Evolutionary conservation across 2,113 vertebrate genomes (phyloP), one percentile per base, ranked within the genome.

Genomic region (Semicossyphus pulcher): DNA sequence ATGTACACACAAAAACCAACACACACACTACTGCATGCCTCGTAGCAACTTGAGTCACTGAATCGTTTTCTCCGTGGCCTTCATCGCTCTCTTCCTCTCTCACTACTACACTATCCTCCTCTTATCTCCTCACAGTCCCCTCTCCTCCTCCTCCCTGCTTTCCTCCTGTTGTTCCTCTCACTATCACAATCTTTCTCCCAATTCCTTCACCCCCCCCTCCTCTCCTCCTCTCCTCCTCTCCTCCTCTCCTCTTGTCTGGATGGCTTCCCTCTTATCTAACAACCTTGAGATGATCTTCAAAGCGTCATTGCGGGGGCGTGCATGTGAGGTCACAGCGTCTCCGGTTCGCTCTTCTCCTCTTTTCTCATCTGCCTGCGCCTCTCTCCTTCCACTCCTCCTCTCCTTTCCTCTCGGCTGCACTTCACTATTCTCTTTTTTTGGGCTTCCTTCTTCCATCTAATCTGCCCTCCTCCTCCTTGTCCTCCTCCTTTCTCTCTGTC

Each of bases 241-340:
- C 58, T 16, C 9, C 45, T 20, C 42, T 29, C 42, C 49, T 25
- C 28, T 23, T 20, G 62, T 47, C 53, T 85, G 81, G 44, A 86
- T 85, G 69, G 67, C 61, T 61, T 71, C 60, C 64, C 57, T 83
- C 80, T 86, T 88, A 86, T 90, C 88, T 68, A 69, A 84, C 81
- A 85, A 92, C 92, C 91, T 93, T 93, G 87, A 85, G 83, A 81
- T 88, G 88, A 86, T 90, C 88, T 93, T 91, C 81, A 91, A 65
- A 78, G 82, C 74, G 56, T 78, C 74, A 78, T 80, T 80, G 80
- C 79, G 76, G 86, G 39, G 86, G 39, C 23, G 23, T 61, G 83
- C 66, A 67, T 68, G 71, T 72, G 83, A 88, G 90, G 88, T 88
- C 88, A 79, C 83, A 65, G 53, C 32, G 16, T 78, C 67, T 80